phyloP scores from a whole-genome alignment of 1,140 invertebrate genomes.

The Pseudomyrmex flavicornis region DNA sequence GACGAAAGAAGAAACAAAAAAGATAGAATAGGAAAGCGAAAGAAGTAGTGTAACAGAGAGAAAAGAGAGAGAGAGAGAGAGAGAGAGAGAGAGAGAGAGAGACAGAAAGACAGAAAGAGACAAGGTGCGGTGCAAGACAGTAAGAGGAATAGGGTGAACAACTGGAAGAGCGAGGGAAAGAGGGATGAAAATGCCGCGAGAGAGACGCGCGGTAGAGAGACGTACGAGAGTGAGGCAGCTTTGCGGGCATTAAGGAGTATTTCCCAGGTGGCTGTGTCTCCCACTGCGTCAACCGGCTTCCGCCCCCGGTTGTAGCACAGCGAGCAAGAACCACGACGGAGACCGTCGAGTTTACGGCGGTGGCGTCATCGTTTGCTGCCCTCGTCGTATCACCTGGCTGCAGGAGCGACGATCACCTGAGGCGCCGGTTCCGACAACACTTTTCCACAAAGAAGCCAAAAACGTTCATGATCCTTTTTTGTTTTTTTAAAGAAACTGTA shows the following conservation, averaged over 20 bases:
- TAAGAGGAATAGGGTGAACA: background rate
- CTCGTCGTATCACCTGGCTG: conserved; percentile 1
- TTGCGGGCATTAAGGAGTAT: conserved; percentile 76
- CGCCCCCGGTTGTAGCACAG: conserved; percentile 44
- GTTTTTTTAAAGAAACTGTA: too few relatives aligned
- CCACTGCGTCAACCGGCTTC: conserved; percentile 65
- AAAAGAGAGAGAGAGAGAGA: background rate
- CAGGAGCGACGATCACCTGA: conserved; percentile 13
- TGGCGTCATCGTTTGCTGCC: conserved; percentile 30
- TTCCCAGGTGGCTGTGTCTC: conserved; percentile 75
- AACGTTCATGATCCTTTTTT: background rate
- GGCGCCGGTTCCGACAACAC: background rate
- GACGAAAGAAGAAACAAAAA: conserved; percentile 4
- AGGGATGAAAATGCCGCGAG: conserved; percentile 41
- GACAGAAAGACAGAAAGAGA: conserved; percentile 11
- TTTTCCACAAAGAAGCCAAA: background rate
- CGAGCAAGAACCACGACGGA: conserved; percentile 58
- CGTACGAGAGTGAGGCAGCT: conserved; percentile 65
- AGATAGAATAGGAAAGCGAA: background rate
- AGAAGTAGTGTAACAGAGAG: background rate
- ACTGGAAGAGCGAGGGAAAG: background rate
- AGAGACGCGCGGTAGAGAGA: conserved; percentile 36
- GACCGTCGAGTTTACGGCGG: conserved; percentile 40
- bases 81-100: conserved; percentile 7
- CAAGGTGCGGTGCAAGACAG: background rate